Percentiles rank a stretch among this genome's conserved stretches.
phyloP scores from a whole-genome alignment of 1,140 invertebrate genomes.

The Microplitis demolitor region DNA sequence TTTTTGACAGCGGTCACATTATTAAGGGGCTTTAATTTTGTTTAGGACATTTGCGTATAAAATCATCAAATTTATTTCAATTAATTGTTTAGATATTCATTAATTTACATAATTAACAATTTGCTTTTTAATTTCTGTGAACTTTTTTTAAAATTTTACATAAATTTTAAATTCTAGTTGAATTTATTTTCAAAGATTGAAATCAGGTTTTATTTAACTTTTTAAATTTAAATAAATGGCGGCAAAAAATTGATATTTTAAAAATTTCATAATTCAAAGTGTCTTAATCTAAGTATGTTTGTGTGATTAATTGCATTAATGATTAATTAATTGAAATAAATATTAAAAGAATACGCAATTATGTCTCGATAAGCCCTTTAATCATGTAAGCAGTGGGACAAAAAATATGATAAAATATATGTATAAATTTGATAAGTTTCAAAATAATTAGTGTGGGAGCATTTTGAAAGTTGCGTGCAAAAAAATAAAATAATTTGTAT shows the following conservation, averaged over 20 bases:
- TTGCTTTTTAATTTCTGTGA: too few species aligned
- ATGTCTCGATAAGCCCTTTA: conserved; percentile 51
- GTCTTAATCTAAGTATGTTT: not conserved
- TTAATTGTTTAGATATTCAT: too few species aligned
- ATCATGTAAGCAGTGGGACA: conserved; percentile 48
- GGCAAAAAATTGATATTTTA: not conserved
- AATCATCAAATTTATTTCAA: too few species aligned
- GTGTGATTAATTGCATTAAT: too few species aligned
- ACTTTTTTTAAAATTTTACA: conserved; percentile 6
- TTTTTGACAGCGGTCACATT: conserved; percentile 47
- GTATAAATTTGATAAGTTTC: conserved; percentile 12
- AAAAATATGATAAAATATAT: conserved; percentile 27
- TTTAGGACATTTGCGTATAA: not conserved
- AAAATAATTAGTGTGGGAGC: not conserved
- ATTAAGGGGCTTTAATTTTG: conserved; percentile 53
- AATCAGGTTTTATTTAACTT: not conserved
- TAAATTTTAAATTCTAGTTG: not conserved
- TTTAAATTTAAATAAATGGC: not conserved
- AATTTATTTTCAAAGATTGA: too few species aligned
- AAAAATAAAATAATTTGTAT: conserved; percentile 25
- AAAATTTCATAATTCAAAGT: not conserved
- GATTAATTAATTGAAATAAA: too few species aligned
- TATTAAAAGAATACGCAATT: conserved; percentile 12
- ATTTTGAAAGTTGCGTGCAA: conserved; percentile 17
- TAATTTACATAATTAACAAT: not conserved